Evolutionary conservation across 2,888 invertebrate species (phyloP).

Genomic region (Trachelus stipa): DNA sequence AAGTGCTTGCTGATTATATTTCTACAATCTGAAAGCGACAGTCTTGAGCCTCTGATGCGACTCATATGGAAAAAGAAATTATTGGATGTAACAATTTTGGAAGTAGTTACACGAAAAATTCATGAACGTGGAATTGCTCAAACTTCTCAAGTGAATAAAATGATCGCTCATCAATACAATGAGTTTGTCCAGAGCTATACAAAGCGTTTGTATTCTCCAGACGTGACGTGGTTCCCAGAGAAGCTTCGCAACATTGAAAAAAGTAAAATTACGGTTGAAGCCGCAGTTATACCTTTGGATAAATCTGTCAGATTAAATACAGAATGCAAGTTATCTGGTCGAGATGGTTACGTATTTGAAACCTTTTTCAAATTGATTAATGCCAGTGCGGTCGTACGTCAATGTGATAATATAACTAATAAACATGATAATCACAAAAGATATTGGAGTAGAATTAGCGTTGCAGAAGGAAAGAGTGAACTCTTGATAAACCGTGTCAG

Average conservation of each 20-base stretch:
- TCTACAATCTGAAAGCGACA: background rate
- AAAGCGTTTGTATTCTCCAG: constrained; percentile 12
- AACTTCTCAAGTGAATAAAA: constrained; percentile 1
- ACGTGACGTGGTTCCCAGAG: constrained; percentile 33
- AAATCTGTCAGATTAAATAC: no score
- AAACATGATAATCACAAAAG: no score
- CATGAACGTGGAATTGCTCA: background rate
- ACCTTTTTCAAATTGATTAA: background rate
- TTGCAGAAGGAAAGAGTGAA: no score
- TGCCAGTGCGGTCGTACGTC: constrained; percentile 33
- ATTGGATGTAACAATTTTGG: constrained; percentile 31
- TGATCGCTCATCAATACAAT: constrained; percentile 31
- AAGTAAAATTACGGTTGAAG: constrained; percentile 24
- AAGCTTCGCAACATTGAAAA: constrained; percentile 36
- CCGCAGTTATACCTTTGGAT: no score
- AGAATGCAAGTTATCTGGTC: no score
- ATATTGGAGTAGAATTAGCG: no score
- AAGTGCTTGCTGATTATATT: constrained; percentile 23
- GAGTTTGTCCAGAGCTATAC: constrained; percentile 24
- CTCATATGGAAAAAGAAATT: constrained; percentile 30
- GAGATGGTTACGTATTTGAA: constrained; percentile 12
- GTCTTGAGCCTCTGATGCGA: constrained; percentile 20
- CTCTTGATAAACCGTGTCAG: background rate
- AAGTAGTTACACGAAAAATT: constrained; percentile 10
- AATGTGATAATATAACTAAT: constrained; percentile 14